Evolutionary conservation across 1,140 invertebrate genomes (phyloP).

Genomic region (Pachypeltis micranthus): DNA sequence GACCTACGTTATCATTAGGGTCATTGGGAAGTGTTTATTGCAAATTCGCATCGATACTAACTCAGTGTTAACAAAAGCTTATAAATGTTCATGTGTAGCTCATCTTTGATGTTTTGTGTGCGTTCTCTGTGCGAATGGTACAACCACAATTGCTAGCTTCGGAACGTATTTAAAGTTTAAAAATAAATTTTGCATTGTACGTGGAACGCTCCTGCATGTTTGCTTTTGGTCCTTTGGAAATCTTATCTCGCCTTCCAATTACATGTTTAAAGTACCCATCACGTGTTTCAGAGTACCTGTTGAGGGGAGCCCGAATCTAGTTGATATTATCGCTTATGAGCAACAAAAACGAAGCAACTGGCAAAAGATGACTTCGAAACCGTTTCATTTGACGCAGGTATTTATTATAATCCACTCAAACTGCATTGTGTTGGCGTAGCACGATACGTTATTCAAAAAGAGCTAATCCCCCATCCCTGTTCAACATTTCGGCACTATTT

Average conservation of each 20-base stretch:
- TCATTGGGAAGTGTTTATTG: too few species aligned
- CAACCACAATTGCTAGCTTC: background rate
- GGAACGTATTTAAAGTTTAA: background rate
- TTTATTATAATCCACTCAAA: background rate
- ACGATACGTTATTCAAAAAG: background rate
- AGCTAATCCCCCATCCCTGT: background rate
- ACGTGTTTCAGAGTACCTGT: background rate
- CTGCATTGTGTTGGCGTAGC: background rate
- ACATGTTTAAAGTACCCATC: too few species aligned
- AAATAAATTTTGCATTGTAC: background rate
- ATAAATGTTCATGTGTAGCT: too few species aligned
- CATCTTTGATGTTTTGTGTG: too few species aligned
- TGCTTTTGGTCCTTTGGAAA: background rate
- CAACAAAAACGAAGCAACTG: conserved; percentile 46
- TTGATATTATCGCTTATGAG: conserved; percentile 46
- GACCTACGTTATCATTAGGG: too few species aligned
- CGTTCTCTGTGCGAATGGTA: too few species aligned
- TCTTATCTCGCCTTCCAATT: background rate
- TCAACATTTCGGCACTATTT: conserved; percentile 4
- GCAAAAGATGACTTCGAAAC: conserved; percentile 46
- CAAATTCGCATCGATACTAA: too few species aligned
- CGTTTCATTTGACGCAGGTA: conserved; percentile 50
- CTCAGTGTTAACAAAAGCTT: too few species aligned
- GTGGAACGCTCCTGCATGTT: background rate
- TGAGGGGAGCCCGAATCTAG: conserved; percentile 30